These are phyloP conservation scores for Suricata suricatta DNA, from an alignment of 2,113 vertebrate species.

Conservation along the genomic window DNA sequence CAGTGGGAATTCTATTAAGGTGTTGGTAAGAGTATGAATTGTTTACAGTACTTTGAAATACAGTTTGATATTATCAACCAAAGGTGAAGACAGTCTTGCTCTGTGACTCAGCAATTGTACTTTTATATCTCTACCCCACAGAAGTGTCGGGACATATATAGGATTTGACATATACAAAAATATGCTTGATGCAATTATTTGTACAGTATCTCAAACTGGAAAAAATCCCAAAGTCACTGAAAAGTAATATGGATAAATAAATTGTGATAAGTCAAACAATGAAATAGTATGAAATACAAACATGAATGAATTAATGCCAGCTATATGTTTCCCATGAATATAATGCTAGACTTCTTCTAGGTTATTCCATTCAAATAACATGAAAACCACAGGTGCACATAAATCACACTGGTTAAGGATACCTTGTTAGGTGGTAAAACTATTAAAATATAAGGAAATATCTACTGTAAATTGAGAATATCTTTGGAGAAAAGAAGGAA, in stretches of 20 bases:
- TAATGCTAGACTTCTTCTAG: neutral
- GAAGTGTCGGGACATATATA: neutral
- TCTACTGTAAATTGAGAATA: neutral
- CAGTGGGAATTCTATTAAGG: neutral
- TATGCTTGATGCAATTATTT: neutral
- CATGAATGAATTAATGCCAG: conserved; percentile 19
- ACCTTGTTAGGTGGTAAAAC: neutral
- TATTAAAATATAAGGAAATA: conserved; percentile 20
- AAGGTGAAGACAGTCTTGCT: neutral
- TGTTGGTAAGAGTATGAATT: neutral
- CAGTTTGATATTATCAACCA: conserved; percentile 27
- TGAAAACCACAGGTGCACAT: neutral
- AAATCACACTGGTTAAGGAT: conserved; percentile 33
- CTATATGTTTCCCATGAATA: neutral
- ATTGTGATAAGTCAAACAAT: conserved; percentile 12
- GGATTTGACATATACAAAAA: neutral
- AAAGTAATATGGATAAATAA: conserved; percentile 40
- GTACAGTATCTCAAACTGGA: neutral
- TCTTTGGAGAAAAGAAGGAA: neutral
- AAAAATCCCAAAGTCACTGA: neutral
- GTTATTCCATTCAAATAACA: neutral
- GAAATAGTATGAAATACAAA: conserved; percentile 16
- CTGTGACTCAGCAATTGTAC: neutral
- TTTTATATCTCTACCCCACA: neutral
- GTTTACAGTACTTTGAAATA: conserved; percentile 44